Base-by-base conservation (phyloP, 1,140 invertebrate genomes). In the Drosophila ananassae region DNA sequence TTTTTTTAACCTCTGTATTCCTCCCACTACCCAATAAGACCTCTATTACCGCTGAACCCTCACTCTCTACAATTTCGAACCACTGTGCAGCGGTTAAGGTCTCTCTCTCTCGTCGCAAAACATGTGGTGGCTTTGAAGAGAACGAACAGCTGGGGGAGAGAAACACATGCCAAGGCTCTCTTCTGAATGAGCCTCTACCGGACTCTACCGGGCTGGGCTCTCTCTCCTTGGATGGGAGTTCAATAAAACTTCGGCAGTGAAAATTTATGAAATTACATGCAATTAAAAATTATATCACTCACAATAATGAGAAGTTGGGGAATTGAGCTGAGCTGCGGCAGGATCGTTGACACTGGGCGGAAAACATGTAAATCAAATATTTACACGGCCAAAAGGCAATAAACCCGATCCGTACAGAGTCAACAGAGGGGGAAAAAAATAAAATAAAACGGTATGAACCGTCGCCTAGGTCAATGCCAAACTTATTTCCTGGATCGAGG, bases 211-310 rank as follows among this genome's bases (percentile, higher is more conserved):
- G 17, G 25, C 34, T 17, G 17, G 17, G 17, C 17, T 17, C 17
- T 34, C n/a, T 51, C 59, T 17, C 59, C 51, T 54, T 8, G 34
- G 46, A 0, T 6, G 6, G 48, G 66, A 80, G 82, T 89, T 87
- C 75, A 87, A 87, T 76, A 87, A 89, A 87, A 87, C 82, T 82
- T 87, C 47, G 62, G 67, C 30, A 64, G 60, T 53, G 32, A 78
- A 85, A 84, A 80, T 84, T 84, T 77, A 84, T 85, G 67, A 84
- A 84, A 84, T 84, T 84, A 76, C 80, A 77, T 69, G 64, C 67
- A 85, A 85, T 85, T 85, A 75, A 75, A 82, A 85, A 85, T 85
- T 85, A 85, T 85, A 85, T 85, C 83, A 87, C 71, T 67, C 60
- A 58, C 74, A 61, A 51, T 80, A 61, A 53, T 64, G 60, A 76